These are phyloP conservation scores for Phalanger gymnotis DNA, from an alignment of 2,797 vertebrate genomes.

Conservation along the genomic window DNA sequence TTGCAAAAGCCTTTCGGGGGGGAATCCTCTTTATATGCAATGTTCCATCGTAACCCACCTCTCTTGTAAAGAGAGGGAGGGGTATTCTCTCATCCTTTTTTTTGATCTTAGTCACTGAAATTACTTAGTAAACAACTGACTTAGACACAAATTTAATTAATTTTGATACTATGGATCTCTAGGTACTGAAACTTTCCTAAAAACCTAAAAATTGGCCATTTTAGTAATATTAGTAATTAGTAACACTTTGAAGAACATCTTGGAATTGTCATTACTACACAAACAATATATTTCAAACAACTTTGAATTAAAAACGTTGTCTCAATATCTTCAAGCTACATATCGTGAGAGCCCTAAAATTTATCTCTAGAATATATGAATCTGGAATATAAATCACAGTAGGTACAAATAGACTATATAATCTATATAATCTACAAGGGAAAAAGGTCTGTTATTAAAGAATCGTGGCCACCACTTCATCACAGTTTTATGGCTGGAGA, in stretches of 20 bases:
- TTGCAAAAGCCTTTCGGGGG: background rate
- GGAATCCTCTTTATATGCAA: background rate
- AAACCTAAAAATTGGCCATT: background rate
- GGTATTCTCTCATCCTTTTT: background rate
- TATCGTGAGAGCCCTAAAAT: background rate
- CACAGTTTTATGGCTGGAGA: background rate
- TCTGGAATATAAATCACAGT: background rate
- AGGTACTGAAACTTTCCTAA: background rate
- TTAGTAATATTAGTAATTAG: background rate
- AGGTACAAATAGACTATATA: background rate
- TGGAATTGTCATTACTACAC: background rate
- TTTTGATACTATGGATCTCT: background rate
- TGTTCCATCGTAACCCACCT: background rate
- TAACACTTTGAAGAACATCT: background rate
- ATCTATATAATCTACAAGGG: background rate
- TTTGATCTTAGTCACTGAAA: background rate
- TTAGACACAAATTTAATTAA: background rate
- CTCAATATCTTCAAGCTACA: background rate
- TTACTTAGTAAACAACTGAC: background rate
- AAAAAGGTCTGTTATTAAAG: background rate
- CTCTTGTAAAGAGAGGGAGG: background rate
- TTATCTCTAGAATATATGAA: background rate
- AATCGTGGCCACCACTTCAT: background rate
- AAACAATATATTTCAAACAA: background rate
- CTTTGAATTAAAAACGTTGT: background rate